phyloP scores from a whole-genome alignment of 2,113 vertebrate genomes.

The Pseudopipra pipra region DNA sequence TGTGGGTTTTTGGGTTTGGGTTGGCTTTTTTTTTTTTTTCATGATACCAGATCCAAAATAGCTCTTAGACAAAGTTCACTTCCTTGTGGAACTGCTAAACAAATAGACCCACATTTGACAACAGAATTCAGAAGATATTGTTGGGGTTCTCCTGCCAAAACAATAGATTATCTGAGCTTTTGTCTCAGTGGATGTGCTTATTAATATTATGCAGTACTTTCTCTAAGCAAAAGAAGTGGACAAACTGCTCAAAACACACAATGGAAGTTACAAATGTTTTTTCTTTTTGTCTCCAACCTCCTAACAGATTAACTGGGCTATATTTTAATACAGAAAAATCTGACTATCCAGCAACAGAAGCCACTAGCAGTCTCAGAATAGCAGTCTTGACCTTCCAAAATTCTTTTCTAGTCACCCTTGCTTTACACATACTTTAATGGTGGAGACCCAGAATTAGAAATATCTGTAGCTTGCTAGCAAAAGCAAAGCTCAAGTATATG shows the following conservation, averaged over 20 bases:
- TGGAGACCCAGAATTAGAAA: not conserved
- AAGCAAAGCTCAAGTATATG: not conserved
- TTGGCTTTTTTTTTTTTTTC: not conserved
- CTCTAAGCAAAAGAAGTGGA: not conserved
- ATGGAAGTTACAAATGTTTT: not conserved
- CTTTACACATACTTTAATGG: not conserved
- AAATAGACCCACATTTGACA: not conserved
- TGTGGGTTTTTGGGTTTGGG: not conserved
- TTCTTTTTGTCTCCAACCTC: not conserved
- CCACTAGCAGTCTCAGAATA: not conserved
- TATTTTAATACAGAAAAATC: not conserved
- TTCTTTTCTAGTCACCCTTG: not conserved
- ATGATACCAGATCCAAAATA: not conserved
- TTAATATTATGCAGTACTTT: not conserved
- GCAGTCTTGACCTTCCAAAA: not conserved
- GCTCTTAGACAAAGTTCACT: not conserved
- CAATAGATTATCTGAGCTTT: not conserved
- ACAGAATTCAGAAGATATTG: not conserved
- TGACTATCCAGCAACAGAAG: not conserved
- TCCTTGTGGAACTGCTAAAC: not conserved
- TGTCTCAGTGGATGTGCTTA: not conserved
- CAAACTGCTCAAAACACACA: not conserved
- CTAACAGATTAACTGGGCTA: not conserved
- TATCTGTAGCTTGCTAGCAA: not conserved
- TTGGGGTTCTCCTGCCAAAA: not conserved